Base-by-base conservation (phyloP, 2,113 vertebrate genomes). In the Carassius carassius region DNA sequence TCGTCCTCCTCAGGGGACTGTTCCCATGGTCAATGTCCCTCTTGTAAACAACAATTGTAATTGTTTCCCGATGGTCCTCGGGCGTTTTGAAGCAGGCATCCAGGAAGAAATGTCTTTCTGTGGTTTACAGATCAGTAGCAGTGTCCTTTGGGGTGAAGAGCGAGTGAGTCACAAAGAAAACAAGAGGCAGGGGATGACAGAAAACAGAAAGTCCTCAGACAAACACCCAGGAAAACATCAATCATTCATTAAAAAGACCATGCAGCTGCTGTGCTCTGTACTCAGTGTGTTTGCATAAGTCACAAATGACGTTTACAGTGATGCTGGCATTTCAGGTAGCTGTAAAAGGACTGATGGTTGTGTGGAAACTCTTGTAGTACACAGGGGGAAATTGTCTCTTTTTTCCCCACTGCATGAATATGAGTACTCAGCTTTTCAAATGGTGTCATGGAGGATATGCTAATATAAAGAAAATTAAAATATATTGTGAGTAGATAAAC, bases 1-100 rank as follows among this genome's bases (percentile, higher is more conserved):
- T 75, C 23, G 25, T 69, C 9, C 12, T 63, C 65, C 84, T 23
- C 14, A 32, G 63, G 32, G 16, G 17, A 74, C 56, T 14, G 6
- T 88, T 88, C 73, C 83, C 85, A 87, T 56, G 32, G 73, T 84
- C 75, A 21, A 23, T 74, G 70, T 83, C 75, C 35, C 54, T 12
- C 69, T 73, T 70, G 76, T 88, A 77, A 88, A 82, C 83, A 83
- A 67, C 83, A 67, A 56, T 62, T 83, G 80, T 87, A 90, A 89
- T 87, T 77, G 84, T 85, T 86, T 88, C 84, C 83, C 84, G 37
- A 85, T 90, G 90, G 76, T 87, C 77, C 82, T 88, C 63, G 78
- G 79, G 10, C 16, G 60, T 80, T 80, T 56, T 87, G 51, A 86
- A 75, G 85, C 19, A 10, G 62, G 14, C 14, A 63, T 89, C 49